Conservation (phyloP, 2,888 invertebrate genomes). For the Mylabris sibirica region DNA sequence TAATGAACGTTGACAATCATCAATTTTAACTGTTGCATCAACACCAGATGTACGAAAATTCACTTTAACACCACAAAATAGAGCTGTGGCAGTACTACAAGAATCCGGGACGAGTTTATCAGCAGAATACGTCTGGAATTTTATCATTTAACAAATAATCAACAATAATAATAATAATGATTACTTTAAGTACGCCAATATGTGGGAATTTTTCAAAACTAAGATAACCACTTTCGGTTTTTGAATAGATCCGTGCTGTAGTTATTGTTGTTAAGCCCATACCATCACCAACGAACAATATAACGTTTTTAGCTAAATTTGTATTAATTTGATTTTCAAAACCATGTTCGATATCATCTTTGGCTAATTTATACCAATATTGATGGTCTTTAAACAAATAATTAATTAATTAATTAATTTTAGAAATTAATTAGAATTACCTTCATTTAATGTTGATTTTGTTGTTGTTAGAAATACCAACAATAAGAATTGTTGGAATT, state of each 20-base stretch:
- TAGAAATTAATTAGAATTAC: neutral
- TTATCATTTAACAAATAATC: neutral
- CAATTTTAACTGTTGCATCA: conserved; percentile 70
- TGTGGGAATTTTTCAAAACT: conserved; percentile 85
- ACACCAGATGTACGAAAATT: conserved; percentile 83
- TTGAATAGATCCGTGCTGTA: conserved; percentile 80
- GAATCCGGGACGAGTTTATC: conserved; percentile 91
- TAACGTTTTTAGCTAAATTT: conserved; percentile 77
- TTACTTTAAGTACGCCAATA: conserved; percentile 83
- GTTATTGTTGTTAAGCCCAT: conserved; percentile 89
- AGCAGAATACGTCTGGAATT: conserved; percentile 81
- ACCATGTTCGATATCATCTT: conserved; percentile 50
- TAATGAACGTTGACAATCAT: conserved; percentile 73
- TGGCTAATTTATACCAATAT: conserved; percentile 53
- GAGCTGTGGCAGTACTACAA: conserved; percentile 86
- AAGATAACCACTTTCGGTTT: conserved; percentile 76
- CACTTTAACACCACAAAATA: conserved; percentile 84
- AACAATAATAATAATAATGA: conserved; percentile 3
- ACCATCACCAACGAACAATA: conserved; percentile 89
- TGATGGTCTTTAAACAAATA: conserved; percentile 42
- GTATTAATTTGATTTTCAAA: conserved; percentile 49
- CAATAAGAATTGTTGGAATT: neutral
- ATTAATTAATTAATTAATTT: neutral
- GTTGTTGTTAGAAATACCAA: neutral
- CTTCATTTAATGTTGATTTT: neutral